Percentiles rank a stretch among this genome's conserved stretches.
Conservation (phyloP, 2,797 vertebrate genomes). For the Pantherophis vulpinus region DNA sequence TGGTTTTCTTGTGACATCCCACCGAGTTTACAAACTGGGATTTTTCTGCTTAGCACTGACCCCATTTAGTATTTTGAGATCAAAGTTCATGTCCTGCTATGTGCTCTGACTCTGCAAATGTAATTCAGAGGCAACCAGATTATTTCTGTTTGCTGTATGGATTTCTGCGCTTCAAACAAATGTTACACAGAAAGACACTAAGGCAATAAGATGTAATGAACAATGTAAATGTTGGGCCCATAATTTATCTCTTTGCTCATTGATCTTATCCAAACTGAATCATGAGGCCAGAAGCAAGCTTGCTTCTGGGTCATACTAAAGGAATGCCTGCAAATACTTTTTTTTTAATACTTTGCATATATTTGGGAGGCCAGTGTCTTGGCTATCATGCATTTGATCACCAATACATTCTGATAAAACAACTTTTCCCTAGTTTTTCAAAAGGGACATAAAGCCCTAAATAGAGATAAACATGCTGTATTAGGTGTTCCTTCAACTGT, state of each 20-base stretch:
- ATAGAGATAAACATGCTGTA: neutral
- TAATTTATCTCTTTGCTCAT: neutral
- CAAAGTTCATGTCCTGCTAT: neutral
- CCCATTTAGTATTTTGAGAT: neutral
- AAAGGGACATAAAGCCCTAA: neutral
- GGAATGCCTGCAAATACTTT: neutral
- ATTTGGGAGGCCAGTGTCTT: neutral
- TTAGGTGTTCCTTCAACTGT: neutral
- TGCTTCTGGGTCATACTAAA: neutral
- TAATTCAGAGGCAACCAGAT: neutral
- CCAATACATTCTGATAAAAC: conserved; percentile 1
- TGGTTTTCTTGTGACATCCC: neutral
- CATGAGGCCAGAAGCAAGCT: neutral
- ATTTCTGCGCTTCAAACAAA: neutral
- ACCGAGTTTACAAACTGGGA: neutral
- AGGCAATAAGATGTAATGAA: neutral
- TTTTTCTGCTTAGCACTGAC: neutral
- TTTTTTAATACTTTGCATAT: neutral
- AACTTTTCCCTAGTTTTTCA: neutral
- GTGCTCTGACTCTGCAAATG: neutral
- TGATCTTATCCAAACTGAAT: neutral
- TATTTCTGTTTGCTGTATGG: neutral
- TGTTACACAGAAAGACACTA: neutral
- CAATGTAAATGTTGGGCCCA: neutral
- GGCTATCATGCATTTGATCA: neutral